Percentiles rank a stretch among this genome's conserved stretches.
Conservation (phyloP, 2,797 vertebrate genomes). For the Fundulus diaphanus region DNA sequence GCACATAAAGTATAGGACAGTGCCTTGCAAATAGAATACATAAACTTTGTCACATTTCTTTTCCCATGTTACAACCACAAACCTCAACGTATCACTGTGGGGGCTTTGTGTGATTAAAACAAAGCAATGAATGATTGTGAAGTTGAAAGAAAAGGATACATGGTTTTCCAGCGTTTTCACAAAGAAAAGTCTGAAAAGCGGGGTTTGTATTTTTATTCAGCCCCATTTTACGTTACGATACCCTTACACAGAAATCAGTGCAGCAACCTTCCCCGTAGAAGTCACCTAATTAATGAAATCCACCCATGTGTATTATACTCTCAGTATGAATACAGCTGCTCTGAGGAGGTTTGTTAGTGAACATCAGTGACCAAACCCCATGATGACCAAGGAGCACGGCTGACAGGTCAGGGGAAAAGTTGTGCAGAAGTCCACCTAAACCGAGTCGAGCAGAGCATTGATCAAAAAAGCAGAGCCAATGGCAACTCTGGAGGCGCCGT, state of each 20-base stretch:
- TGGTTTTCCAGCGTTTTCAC: neutral
- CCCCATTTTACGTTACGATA: neutral
- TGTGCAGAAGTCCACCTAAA: neutral
- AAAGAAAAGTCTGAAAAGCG: neutral
- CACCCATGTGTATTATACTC: neutral
- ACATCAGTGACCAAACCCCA: neutral
- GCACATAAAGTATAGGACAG: conserved; percentile 39
- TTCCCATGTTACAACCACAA: neutral
- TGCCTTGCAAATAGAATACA: neutral
- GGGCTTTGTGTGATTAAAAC: neutral
- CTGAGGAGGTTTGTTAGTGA: neutral
- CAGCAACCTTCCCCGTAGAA: neutral
- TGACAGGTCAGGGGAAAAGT: neutral
- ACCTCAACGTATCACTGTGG: neutral
- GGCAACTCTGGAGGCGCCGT: neutral
- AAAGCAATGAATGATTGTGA: neutral
- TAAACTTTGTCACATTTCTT: neutral
- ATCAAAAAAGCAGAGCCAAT: neutral
- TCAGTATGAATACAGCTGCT: neutral
- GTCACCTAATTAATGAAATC: neutral
- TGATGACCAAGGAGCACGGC: neutral
- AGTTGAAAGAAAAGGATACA: conserved; percentile 1
- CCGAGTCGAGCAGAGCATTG: neutral
- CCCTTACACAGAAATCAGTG: neutral
- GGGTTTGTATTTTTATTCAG: neutral